Base-by-base conservation (phyloP, 2,888 invertebrate genomes). In the Trichacis sp. region DNA sequence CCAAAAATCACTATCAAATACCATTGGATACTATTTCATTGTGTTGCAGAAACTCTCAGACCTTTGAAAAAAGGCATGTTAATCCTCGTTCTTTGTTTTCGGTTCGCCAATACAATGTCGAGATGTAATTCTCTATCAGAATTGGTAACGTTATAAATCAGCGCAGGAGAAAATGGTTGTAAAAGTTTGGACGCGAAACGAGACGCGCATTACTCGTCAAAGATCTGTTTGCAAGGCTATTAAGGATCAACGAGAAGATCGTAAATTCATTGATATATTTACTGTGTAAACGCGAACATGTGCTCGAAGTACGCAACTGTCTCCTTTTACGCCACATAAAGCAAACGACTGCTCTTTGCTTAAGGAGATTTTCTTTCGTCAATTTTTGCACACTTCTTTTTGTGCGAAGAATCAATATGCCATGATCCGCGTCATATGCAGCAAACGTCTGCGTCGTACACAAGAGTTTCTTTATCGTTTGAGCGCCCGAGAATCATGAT, bases 221-320 rank as follows among this genome's bases (percentile, higher is more conserved):
- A 75, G 77, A 79, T 80, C 77, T 76, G 78, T 80, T 80, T 77
- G 79, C 72, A 74, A 73, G 78, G 76, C 77, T 77, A 80, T 81
- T 81, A 81, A 74, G 76, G 80, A 80, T 80, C 79, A 77, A 73
- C 73, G 70, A 36, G 69, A 43, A 63, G 74, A 76, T 81, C 81
- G 80, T 81, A 80, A 81, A 81, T 81, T 81, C 80, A 81, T 81
- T 81, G 81, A 81, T 81, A 79, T 81, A 81, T 82, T 82, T 81
- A 81, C 80, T 77, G 77, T 78, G 78, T 75, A 81, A 81, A 78
- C 78, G 71, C 53, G 38, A 55, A 40, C 36, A 20, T 33, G 1
- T 14, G 17, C 51, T 51, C 36, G 14, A 40, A 24, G 40, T 48
- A 19, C 33, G 48, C 49, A 49, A 49, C 49, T 49, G 49, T 43